Base-by-base conservation (phyloP, 2,797 vertebrate genomes). In the Apogon talboti region DNA sequence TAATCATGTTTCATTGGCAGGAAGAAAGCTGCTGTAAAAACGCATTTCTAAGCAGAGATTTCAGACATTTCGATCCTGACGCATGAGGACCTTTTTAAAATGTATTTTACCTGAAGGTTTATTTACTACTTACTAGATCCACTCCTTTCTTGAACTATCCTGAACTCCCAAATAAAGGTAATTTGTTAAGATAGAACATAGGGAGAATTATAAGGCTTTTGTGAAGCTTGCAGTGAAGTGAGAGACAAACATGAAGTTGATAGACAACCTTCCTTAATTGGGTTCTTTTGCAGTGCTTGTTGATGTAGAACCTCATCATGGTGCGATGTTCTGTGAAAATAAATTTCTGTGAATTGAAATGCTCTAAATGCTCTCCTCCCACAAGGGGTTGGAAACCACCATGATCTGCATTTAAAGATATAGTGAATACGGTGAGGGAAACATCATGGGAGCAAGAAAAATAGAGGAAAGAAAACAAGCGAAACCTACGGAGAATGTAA, bases 231-330 rank as follows among this genome's bases (percentile, higher is more conserved):
- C 43, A 42, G 41, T 40, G 52, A 61, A 79, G 48, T 19, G 48
- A 53, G 33, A 57, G 46, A 50, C 44, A 40, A 61, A 79, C 75
- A 79, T 76, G 66, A 57, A 50, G 74, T 69, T 83, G 72, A 85
- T 37, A 55, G 78, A 85, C 62, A 84, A 63, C 66, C 65, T 43
- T 44, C 71, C 54, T 71, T 89, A 89, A 91, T 87, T 83, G 79
- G 76, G 47, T 72, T 64, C 71, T 74, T 59, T 68, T 67, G 77
- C 43, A 66, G 67, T 16, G 61, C 53, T 71, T 62, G 81, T 49
- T 87, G 85, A 87, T 84, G 71, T 57, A 80, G 82, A 15, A 54
- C 35, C 46, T 76, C 49, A 68, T 82, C 54, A 54, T 8, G 2
- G 43, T 2, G 59, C 45, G 73, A 59, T 28, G 30, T 74, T 76